Base-by-base conservation (phyloP, 1,140 invertebrate species). In the Heliothis subflexa region DNA sequence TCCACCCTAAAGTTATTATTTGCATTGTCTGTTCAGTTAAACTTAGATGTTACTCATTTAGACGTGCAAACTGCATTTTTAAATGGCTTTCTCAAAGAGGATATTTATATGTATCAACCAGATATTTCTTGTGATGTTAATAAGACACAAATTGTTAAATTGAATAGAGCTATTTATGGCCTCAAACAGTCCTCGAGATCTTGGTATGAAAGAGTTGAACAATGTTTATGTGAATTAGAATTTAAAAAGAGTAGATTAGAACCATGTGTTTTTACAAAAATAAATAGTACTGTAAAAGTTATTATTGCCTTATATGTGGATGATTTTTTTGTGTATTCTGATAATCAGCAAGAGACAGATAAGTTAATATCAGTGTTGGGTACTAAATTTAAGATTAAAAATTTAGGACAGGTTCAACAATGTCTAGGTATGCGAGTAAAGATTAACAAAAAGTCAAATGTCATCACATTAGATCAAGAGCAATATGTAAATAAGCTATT, bases 121-220 rank as follows among this genome's bases (percentile, higher is more conserved):
- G 2, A 66, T n/a, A n/a, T n/a, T n/a, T n/a, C n/a, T n/a, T n/a
- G n/a, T n/a, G n/a, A n/a, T n/a, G n/a, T n/a, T n/a, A n/a, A n/a
- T n/a, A n/a, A 14, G n/a, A 81, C 86, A 50, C 62, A 70, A 57
- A 76, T 85, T 79, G 21, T 57, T 16, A 86, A 78, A 77, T 64
- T 80, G 16, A 83, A 83, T 16, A 83, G 78, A 77, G 79, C 78
- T 12, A 78, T 80, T n/a, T 83, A 83, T 78, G 82, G 82, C 3
- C 33, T 81, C 12, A 81, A 79, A 25, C 72, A 83, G 18, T 80
- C 79, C 0, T 78, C 81, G 14, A 55, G 52, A 16, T 70, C 78
- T 28, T 83, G 78, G 81, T 83, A 83, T 77, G 76, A 80, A 13
- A 80, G 25, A 61, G 78, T 83, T 33, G 78, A 83, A 1, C 54